Conservation (phyloP, 2,888 invertebrate genomes). For the Brachyopa scutellaris region DNA sequence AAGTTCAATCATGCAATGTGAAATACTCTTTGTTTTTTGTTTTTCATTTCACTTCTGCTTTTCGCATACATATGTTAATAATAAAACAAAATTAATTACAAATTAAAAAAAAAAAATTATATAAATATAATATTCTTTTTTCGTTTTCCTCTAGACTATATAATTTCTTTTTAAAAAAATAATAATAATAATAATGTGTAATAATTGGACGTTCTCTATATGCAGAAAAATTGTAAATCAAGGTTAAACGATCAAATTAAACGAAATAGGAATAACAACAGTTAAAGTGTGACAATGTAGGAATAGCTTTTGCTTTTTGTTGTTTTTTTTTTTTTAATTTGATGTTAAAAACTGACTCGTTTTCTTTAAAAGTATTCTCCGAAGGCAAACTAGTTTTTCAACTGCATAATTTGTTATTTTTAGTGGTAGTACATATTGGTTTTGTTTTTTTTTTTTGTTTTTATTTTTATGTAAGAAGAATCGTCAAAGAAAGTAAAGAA, state of each 20-base stretch:
- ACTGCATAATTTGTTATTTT: slow-evolving; percentile 59
- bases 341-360: slow-evolving; percentile 47
- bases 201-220: slow-evolving; percentile 43
- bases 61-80: slow-evolving; percentile 67
- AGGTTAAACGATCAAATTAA: slow-evolving; percentile 47
- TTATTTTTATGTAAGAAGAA: slow-evolving; percentile 74
- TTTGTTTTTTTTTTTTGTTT: slow-evolving; percentile 39
- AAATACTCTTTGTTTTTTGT: slow-evolving; percentile 36
- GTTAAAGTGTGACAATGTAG: slow-evolving; percentile 45
- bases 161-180: slow-evolving; percentile 45
- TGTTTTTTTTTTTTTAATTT: slow-evolving; percentile 10
- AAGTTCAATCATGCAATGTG: slow-evolving; percentile 67
- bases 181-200: slow-evolving; percentile 40
- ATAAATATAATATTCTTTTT: slow-evolving; percentile 61
- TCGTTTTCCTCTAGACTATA: slow-evolving; percentile 29
- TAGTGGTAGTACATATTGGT: slow-evolving; percentile 8
- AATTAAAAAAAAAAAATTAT: slow-evolving; percentile 56
- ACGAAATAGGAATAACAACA: slow-evolving; percentile 41
- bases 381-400: slow-evolving; percentile 21
- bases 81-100: slow-evolving; percentile 71
- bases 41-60: slow-evolving; percentile 48
- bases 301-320: background rate
- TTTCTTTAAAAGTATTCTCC: background rate
- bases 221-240: slow-evolving; percentile 35
- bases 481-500: slow-evolving; percentile 75